Base-by-base conservation (phyloP, 2,888 invertebrate genomes). In the Furcula furcula region DNA sequence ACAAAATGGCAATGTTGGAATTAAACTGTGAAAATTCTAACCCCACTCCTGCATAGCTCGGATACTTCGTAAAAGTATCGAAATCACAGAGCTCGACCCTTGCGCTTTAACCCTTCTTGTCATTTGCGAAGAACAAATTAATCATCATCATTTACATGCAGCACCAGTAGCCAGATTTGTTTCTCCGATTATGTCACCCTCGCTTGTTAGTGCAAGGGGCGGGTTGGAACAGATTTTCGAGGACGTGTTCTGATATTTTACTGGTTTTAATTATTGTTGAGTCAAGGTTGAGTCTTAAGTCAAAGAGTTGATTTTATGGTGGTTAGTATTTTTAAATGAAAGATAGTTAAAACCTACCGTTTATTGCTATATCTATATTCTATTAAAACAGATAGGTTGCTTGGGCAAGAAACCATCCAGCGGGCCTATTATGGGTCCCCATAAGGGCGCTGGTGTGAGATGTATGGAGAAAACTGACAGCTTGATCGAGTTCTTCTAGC, bases 111-210 rank as follows among this genome's bases (percentile, higher is more conserved):
- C 87, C 88, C 87, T 88, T 87, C 86, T 77, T 82, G 86, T 87
- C 86, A 86, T 87, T 86, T 76, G 76, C 72, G 79, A 78, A 76
- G 85, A 83, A 85, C 87, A 85, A 86, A 88, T 88, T 88, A 88
- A 88, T 88, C 88, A 88, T 86, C 84, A 84, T 88, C 88, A 88
- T 88, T 88, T 88, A 84, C 80, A 88, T 88, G 85, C 87, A 81
- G 85, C 65, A 75, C 77, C 76, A 81, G 84, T 82, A 77, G 83
- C 76, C 80, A 85, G 88, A 88, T 88, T 88, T 87, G 88, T 88
- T 87, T 84, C 87, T 80, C 53, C 84, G 88, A 88, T 88, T 87
- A 84, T 80, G 80, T 81, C 84, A 78, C 86, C 88, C 86, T 76
- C 69, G 65, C 76, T 81, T 78, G 85, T 84, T 83, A 82, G 71